A percentile compares a stretch with the other conserved stretches of the same genome.
Evolutionary conservation across 2,113 vertebrate genomes (phyloP).

Genomic region (Cottus gobio): DNA sequence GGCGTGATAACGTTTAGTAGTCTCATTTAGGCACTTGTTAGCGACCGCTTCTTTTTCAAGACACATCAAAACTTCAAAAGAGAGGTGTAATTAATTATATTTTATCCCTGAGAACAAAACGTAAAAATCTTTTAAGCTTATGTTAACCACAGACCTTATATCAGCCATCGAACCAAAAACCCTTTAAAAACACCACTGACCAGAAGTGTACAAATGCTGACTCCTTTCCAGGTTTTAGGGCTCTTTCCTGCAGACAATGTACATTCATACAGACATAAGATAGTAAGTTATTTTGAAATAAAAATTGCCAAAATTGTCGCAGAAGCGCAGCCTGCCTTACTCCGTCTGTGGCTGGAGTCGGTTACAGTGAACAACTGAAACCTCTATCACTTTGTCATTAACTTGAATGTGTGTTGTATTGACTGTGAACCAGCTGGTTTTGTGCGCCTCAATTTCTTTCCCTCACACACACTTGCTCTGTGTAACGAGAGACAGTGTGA

Average conservation of each 20-base stretch:
- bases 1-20: too few species aligned
- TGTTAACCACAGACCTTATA: background rate
- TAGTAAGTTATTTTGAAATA: too few species aligned
- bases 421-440: conserved; percentile 13
- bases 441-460: background rate
- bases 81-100: background rate
- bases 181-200: too few species aligned
- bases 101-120: background rate
- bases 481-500: conserved; percentile 50
- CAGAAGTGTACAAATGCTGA: too few species aligned
- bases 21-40: too few species aligned
- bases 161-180: background rate
- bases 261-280: too few species aligned
- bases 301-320: too few species aligned
- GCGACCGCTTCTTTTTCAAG: too few species aligned
- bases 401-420: conserved; percentile 11
- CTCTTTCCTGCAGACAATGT: too few species aligned
- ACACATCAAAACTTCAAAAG: background rate
- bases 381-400: conserved; percentile 1
- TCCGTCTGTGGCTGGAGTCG: background rate
- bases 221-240: too few species aligned
- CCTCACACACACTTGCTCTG: background rate
- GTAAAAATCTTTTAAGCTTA: background rate
- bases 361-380: conserved; percentile 1
- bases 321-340: too few species aligned